Evolutionary conservation across 2,113 vertebrate species (phyloP).

Genomic region (Etheostoma cragini): DNA sequence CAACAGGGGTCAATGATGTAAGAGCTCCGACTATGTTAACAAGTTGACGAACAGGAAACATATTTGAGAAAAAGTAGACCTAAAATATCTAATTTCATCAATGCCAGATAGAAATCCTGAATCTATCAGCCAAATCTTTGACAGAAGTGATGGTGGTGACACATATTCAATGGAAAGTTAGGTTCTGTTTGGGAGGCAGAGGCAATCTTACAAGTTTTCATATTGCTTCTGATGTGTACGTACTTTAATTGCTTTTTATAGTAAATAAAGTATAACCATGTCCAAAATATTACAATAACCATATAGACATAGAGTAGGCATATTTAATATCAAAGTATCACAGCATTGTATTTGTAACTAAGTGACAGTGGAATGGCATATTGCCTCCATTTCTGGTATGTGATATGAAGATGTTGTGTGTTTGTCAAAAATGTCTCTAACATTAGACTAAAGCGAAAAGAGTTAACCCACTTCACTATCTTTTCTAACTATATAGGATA

Average conservation of each 20-base stretch:
- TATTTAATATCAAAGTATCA: neutral
- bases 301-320: neutral
- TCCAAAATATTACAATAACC: neutral
- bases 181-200: neutral
- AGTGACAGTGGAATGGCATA: neutral
- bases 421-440: neutral
- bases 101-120: neutral
- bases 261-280: neutral
- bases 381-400: neutral
- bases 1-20: slow-evolving; percentile 13
- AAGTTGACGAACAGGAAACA: neutral
- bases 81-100: neutral
- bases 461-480: neutral
- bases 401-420: neutral
- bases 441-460: neutral
- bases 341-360: neutral
- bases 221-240: too few relatives aligned
- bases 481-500: neutral
- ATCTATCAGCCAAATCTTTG: neutral
- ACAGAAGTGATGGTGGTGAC: neutral
- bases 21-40: neutral
- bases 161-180: neutral
- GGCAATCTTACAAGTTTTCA: neutral
- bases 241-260: neutral
- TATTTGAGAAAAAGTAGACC: neutral